These are phyloP conservation scores for Lamellibrachia satsuma DNA, from an alignment of 2,888 invertebrate genomes.

Conservation along the genomic window DNA sequence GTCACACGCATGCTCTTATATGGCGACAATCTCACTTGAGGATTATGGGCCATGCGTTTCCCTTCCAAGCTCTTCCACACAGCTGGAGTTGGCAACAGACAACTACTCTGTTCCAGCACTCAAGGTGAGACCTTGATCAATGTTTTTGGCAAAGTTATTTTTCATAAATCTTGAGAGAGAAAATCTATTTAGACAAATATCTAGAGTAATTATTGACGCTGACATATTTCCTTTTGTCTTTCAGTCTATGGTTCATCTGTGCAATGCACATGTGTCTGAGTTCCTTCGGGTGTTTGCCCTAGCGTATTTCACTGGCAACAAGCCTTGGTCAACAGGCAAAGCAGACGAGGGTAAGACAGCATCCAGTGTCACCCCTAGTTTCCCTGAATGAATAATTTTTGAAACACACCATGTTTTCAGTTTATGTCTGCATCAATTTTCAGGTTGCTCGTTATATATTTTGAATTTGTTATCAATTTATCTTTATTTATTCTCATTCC, in stretches of 20 bases:
- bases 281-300: constrained; percentile 48
- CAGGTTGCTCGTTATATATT: neutral
- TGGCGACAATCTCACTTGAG: constrained; percentile 50
- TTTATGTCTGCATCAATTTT: neutral
- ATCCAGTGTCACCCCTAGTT: neutral
- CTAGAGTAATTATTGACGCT: neutral
- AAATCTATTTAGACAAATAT: neutral
- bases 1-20: constrained; percentile 38
- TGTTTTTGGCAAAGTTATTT: neutral
- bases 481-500: too few relatives aligned
- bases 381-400: neutral
- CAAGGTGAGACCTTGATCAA: constrained; percentile 43
- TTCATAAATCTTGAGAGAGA: neutral
- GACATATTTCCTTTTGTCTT: constrained; percentile 28
- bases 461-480: too few relatives aligned
- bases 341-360: neutral
- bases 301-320: constrained; percentile 25
- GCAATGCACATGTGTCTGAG: constrained; percentile 52
- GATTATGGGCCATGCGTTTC: constrained; percentile 53
- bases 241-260: constrained; percentile 52
- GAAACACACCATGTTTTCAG: neutral
- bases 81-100: constrained; percentile 47
- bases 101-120: constrained; percentile 54
- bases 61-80: constrained; percentile 17
- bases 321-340: neutral